Evolutionary conservation across 2,888 invertebrate species (phyloP), one percentile per base, ranked within the genome.

Genomic region (Opisthograptis luteolata): DNA sequence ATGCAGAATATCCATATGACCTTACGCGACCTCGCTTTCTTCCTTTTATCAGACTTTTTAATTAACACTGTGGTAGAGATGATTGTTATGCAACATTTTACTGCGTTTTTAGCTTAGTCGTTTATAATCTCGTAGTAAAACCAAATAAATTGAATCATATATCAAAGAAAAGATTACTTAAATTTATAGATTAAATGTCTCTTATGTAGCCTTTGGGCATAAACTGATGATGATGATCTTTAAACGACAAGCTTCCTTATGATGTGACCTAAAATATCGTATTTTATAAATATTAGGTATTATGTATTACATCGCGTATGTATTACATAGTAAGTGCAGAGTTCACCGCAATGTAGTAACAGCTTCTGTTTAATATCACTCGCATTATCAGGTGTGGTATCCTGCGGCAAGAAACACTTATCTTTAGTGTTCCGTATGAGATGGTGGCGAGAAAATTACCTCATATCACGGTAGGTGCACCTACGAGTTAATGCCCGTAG

Each of bases 21-120:
- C 53, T 37, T 39, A 36, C 20, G 40, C 40, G 49, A 62, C 58
- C 55, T 53, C 55, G 30, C 69, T 71, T 72, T 70, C 65, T 57
- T 66, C 57, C 53, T 57, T 41, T 51, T 58, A 66, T 60, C 47
- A 45, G 55, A 42, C 49, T 55, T 43, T 37, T 37, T 59, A 66
- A 68, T 71, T 66, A 68, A 41, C 62, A 63, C 60, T 57, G 39
- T 40, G 40, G 37, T 27, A 14, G 24, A n/a, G n/a, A n/a, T n/a
- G n/a, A n/a, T n/a, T n/a, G n/a, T n/a, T n/a, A n/a, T n/a, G n/a
- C n/a, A n/a, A n/a, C n/a, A n/a, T n/a, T n/a, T n/a, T n/a, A n/a
- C n/a, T n/a, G n/a, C n/a, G n/a, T n/a, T n/a, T n/a, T n/a, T n/a
- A n/a, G n/a, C n/a, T n/a, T n/a, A n/a, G n/a, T n/a, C n/a, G n/a